Conservation (phyloP, 2,797 vertebrate species). For the Danio jaintianensis region DNA sequence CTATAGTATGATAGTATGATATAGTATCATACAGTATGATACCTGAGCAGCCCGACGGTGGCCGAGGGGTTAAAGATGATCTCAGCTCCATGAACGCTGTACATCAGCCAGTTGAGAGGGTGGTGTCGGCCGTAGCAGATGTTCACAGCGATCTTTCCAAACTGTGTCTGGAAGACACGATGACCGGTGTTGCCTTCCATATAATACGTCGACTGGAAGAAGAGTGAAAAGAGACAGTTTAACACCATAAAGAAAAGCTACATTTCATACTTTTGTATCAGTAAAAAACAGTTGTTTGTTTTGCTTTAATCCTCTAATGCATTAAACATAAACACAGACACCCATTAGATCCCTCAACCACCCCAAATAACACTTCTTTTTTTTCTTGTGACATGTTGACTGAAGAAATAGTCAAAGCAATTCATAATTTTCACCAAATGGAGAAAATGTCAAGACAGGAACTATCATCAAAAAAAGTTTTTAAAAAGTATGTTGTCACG, state of each 20-base stretch:
- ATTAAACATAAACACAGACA: too few relatives aligned
- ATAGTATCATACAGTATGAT: slow-evolving; percentile 28
- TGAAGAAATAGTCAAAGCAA: too few relatives aligned
- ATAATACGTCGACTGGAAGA: slow-evolving; percentile 90
- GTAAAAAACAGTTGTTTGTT: background rate
- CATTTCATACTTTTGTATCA: background rate
- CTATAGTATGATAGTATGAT: background rate
- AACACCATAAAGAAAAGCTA: background rate
- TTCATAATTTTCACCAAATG: too few relatives aligned
- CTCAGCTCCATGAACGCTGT: slow-evolving; percentile 92
- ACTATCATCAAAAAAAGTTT: too few relatives aligned
- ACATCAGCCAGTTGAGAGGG: slow-evolving; percentile 98
- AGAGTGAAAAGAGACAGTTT: slow-evolving; percentile 8
- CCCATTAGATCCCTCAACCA: too few relatives aligned
- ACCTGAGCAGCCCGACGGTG: slow-evolving; percentile 92
- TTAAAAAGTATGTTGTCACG: too few relatives aligned
- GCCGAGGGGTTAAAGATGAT: slow-evolving; percentile 98
- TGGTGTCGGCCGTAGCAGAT: slow-evolving; percentile 97
- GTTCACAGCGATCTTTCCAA: slow-evolving; percentile 91
- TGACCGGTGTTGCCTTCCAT: slow-evolving; percentile 95
- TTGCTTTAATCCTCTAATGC: background rate
- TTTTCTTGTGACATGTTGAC: too few relatives aligned
- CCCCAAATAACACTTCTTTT: too few relatives aligned
- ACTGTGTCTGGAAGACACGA: slow-evolving; percentile 92
- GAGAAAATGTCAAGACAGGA: too few relatives aligned